A percentile compares a stretch with the other conserved stretches of the same genome.
phyloP scores from a whole-genome alignment of 2,113 vertebrate species.

The Etheostoma cragini region DNA sequence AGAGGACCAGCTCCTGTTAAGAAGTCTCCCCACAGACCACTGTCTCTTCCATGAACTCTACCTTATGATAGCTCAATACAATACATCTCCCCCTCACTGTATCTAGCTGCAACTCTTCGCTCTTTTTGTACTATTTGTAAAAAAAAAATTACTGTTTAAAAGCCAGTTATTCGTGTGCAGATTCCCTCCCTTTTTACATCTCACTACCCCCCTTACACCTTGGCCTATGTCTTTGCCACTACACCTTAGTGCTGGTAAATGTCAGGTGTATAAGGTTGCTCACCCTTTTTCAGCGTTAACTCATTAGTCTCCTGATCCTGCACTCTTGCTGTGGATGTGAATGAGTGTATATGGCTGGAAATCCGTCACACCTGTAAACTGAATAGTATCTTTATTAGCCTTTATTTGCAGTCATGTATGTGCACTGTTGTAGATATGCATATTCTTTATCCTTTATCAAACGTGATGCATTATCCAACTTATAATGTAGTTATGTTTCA shows the following conservation, averaged over 20 bases:
- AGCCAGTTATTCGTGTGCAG: neutral
- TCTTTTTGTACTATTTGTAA: neutral
- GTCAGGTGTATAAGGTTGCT: conserved; percentile 22
- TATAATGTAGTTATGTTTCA: neutral
- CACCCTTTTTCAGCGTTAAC: conserved; percentile 24
- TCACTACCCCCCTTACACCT: conserved; percentile 6
- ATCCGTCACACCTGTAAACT: neutral
- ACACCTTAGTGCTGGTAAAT: conserved; percentile 40
- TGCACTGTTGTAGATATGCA: neutral
- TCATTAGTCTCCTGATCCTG: conserved; percentile 27
- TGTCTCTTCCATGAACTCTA: conserved; percentile 14
- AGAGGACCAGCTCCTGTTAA: conserved; percentile 5
- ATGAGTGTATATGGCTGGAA: conserved; percentile 9
- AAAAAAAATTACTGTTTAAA: neutral
- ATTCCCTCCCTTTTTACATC: neutral
- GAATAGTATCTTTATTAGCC: no score
- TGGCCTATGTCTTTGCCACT: conserved; percentile 7
- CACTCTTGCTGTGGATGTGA: conserved; percentile 13
- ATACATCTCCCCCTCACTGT: neutral
- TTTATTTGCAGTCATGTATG: neutral
- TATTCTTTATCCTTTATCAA: neutral
- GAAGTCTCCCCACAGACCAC: conserved; percentile 33
- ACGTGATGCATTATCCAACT: neutral
- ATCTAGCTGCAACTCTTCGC: neutral
- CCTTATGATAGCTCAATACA: conserved; percentile 14